Percentiles rank a stretch among this genome's conserved stretches.
Evolutionary conservation across 2,797 vertebrate genomes (phyloP).

Genomic region (Sphenopsis melanotis): DNA sequence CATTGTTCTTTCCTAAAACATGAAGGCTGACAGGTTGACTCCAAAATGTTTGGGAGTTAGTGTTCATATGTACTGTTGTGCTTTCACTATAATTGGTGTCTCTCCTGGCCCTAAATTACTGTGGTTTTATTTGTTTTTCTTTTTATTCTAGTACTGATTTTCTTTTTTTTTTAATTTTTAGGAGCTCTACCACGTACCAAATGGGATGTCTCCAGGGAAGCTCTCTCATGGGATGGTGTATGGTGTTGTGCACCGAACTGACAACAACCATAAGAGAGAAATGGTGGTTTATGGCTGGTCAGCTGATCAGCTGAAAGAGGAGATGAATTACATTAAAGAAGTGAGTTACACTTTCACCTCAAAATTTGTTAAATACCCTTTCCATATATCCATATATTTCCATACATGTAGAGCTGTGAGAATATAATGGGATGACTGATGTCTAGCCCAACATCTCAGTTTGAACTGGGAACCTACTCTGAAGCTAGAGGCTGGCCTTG

Average conservation of each 20-base stretch:
- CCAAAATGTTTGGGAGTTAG: background rate
- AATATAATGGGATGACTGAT: background rate
- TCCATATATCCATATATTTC: background rate
- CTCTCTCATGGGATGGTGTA: slow-evolving; percentile 83
- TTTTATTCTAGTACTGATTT: background rate
- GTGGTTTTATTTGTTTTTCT: background rate
- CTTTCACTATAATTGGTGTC: background rate
- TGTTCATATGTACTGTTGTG: background rate
- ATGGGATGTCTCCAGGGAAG: slow-evolving; percentile 78
- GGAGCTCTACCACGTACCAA: slow-evolving; percentile 79
- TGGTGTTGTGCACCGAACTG: slow-evolving; percentile 84
- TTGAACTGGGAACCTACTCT: background rate
- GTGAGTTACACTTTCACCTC: slow-evolving; percentile 74
- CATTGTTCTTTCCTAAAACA: background rate
- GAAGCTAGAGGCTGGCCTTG: background rate
- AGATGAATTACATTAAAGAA: slow-evolving; percentile 97
- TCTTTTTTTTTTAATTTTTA: slow-evolving; percentile 53
- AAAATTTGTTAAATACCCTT: background rate
- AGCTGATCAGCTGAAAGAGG: slow-evolving; percentile 88
- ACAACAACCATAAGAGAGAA: slow-evolving; percentile 85
- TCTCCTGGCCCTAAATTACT: background rate
- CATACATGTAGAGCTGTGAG: background rate
- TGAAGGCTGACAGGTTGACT: background rate
- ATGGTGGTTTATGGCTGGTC: slow-evolving; percentile 94
- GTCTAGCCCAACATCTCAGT: background rate